A percentile compares a stretch with the other conserved stretches of the same genome.
Evolutionary conservation across 2,888 invertebrate species (phyloP).

Genomic region (Stegophylla sp.): DNA sequence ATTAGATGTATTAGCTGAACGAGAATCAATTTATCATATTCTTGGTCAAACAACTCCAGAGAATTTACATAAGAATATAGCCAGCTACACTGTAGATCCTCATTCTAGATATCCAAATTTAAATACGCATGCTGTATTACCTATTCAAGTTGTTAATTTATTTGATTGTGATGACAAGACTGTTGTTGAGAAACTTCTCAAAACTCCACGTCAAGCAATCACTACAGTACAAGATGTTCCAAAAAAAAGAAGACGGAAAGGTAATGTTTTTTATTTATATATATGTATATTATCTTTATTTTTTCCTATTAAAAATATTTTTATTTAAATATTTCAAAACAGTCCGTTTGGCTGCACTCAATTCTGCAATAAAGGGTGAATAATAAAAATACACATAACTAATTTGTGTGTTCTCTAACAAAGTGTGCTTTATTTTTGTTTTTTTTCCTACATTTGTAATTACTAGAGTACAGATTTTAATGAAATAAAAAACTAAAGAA

Average conservation of each 20-base stretch:
- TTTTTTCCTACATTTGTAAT: neutral
- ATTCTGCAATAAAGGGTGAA: conserved; percentile 54
- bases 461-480: no score
- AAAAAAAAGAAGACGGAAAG: conserved; percentile 73
- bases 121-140: conserved; percentile 71
- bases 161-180: conserved; percentile 76
- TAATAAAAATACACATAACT: conserved; percentile 31
- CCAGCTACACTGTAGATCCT: conserved; percentile 85
- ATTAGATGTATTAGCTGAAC: conserved; percentile 86
- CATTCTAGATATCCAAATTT: conserved; percentile 69
- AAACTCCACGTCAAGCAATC: conserved; percentile 66
- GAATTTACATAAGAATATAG: conserved; percentile 88
- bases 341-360: conserved; percentile 48
- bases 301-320: conserved; percentile 29
- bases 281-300: neutral
- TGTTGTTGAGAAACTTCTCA: conserved; percentile 67
- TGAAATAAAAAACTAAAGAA: no score
- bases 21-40: conserved; percentile 90
- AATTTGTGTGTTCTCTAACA: conserved; percentile 39
- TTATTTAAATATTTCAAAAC: conserved; percentile 57
- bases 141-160: conserved; percentile 77
- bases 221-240: conserved; percentile 68
- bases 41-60: conserved; percentile 95
- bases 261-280: conserved; percentile 65
- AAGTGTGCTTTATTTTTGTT: conserved; percentile 1